Percentiles rank a stretch among this genome's conserved stretches.
phyloP scores from a whole-genome alignment of 2,113 vertebrate genomes.

The Petrocephalus zakoni region DNA sequence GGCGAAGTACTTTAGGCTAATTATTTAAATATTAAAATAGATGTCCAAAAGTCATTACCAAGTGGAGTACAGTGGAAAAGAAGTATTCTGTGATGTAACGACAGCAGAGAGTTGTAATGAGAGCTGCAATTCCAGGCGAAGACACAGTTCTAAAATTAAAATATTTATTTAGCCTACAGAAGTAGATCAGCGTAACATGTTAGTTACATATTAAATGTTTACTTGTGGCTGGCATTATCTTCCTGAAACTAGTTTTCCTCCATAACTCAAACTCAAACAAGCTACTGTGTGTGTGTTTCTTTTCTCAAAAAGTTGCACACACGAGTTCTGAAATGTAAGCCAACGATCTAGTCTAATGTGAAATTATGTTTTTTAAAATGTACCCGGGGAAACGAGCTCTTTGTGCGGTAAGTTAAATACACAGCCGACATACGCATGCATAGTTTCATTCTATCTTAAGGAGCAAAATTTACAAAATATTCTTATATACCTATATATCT shows the following conservation, averaged over 20 bases:
- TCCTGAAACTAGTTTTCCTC: not conserved
- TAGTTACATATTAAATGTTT: not conserved
- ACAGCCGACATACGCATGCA: not conserved
- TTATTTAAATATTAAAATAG: not conserved
- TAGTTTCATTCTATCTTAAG: not conserved
- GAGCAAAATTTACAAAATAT: not conserved
- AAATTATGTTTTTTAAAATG: not conserved
- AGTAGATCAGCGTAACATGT: not conserved
- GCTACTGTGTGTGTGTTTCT: not conserved
- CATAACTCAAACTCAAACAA: not conserved
- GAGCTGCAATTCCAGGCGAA: not conserved
- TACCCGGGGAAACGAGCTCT: not conserved
- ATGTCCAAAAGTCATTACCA: not conserved
- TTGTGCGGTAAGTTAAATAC: not conserved
- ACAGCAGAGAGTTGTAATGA: not conserved
- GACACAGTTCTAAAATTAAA: not conserved
- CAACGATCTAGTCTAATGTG: not conserved
- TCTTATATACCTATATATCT: not conserved
- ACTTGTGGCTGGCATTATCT: not conserved
- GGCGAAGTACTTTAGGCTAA: not conserved
- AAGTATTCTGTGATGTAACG: not conserved
- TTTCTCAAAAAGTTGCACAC: not conserved
- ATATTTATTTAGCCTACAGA: not conserved
- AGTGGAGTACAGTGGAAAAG: not conserved
- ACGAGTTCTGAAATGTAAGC: not conserved